phyloP scores from a whole-genome alignment of 1,140 invertebrate species.

The Apis mellifera region Amel_HAv3.1 CM009934.2:6905501-6906000 shows the following conservation, averaged over 20 bases:
- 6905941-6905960: too few species aligned
- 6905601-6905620: neutral
- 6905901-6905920: too few species aligned
- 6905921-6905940: too few species aligned
- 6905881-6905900: too few species aligned
- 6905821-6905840: too few species aligned
- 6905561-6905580: neutral
- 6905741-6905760: neutral
- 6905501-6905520: slow-evolving; percentile 16
- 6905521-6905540: neutral
- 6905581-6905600: slow-evolving; percentile 3
- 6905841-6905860: neutral
- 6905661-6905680: too few species aligned
- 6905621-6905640: neutral
- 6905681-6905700: neutral
- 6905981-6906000: too few species aligned
- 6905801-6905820: too few species aligned
- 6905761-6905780: neutral
- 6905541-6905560: slow-evolving; percentile 1
- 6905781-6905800: neutral
- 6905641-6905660: too few species aligned
- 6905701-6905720: slow-evolving; percentile 1
- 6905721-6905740: neutral
- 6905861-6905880: neutral
- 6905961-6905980: too few species aligned